Base-by-base conservation (phyloP, 1,140 invertebrate genomes). In the Stegodyphus dumicola region DNA sequence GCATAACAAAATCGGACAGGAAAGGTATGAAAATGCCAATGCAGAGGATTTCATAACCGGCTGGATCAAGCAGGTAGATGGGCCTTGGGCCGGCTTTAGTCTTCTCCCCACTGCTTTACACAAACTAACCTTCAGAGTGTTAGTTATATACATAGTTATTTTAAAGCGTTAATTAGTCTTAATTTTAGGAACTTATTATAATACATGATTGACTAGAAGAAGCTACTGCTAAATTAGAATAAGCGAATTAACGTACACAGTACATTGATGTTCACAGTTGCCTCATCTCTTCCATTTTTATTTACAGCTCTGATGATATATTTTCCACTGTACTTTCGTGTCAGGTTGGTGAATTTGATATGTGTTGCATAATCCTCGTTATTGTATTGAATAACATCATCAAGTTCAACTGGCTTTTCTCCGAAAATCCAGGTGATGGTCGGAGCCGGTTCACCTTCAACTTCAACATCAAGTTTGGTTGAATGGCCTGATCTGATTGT, bases 291-390 rank as follows among this genome's bases (percentile, higher is more conserved):
- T 71, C 92, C 92, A 86, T 89, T 91, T 52, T 91, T 89, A 86
- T 93, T 93, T 13, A 89, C 90, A 10, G 92, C 92, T 48, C 89
- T 89, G 9, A 91, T 89, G n/a, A 88, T 89, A 88, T 92, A 92
- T n/a, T 90, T 89, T 49, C 91, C 92, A 70, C 94, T 95, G 88
- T 98, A 95, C 53, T 49, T 56, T 65, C 79, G 13, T 67, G 73
- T 95, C 5, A 95, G 93, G 89, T 95, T 94, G 88, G 96, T 92
- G 70, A 97, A 94, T 87, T 96, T 93, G 90, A 99, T 89, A 89
- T 97, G 96, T 0, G 97, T 98, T 88, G 95, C 95, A 90, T 99
- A 98, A 86, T 99, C 96, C 1, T 93, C 92, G 89, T 95, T 95
- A 87, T 93, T 94, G 6, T 96, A 89, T 66, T 91, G 88, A 60